Percentiles rank a stretch among this genome's conserved stretches.
These are phyloP conservation scores for Mus minutoides DNA, from an alignment of 2,797 vertebrate species.

Conservation along the genomic window DNA sequence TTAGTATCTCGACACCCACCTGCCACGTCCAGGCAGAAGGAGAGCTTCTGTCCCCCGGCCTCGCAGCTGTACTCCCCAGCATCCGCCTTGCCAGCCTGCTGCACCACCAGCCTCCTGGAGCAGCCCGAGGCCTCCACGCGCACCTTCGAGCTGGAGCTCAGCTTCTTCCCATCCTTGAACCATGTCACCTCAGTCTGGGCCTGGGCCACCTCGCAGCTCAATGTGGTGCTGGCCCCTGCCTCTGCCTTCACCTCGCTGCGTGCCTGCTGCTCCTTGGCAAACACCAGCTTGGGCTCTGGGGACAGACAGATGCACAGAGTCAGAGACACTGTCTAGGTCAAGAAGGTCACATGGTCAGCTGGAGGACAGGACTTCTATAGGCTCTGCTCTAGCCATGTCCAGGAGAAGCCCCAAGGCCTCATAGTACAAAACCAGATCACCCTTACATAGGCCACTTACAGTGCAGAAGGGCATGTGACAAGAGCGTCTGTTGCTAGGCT, in stretches of 20 bases:
- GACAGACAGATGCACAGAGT: neutral
- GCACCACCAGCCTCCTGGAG: conserved; percentile 85
- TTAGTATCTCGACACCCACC: neutral
- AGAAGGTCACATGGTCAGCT: neutral
- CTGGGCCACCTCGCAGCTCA: too few relatives aligned
- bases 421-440: neutral
- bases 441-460: neutral
- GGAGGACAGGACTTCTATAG: neutral
- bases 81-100: conserved; percentile 89
- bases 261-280: conserved; percentile 76
- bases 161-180: conserved; percentile 81
- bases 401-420: neutral
- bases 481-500: neutral
- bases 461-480: neutral
- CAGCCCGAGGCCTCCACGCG: conserved; percentile 73
- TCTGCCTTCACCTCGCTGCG: conserved; percentile 84
- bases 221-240: conserved; percentile 79
- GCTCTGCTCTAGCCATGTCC: neutral
- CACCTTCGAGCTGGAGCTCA: conserved; percentile 85
- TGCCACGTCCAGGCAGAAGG: neutral
- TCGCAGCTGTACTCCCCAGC: conserved; percentile 64
- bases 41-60: conserved; percentile 8
- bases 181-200: too few relatives aligned
- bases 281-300: conserved; percentile 69
- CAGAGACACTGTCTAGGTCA: neutral